Conservation (phyloP, 2,113 vertebrate species). For the Panurus biarmicus region DNA sequence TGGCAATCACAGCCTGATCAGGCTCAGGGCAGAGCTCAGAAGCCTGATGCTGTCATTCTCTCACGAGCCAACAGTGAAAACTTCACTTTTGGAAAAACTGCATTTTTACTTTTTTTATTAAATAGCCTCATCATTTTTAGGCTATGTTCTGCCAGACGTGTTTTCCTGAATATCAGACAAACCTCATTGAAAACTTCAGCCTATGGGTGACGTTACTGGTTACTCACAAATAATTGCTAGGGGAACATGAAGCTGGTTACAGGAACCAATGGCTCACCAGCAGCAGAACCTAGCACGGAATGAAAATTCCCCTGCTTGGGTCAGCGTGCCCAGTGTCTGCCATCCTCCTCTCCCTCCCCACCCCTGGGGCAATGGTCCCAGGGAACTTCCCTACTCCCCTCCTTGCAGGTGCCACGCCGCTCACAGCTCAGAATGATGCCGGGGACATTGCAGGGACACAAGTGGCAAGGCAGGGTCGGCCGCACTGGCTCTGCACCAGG, state of each 20-base stretch:
- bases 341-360: neutral
- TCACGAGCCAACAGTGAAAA: neutral
- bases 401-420: neutral
- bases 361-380: rapidly evolving
- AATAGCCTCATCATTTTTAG: neutral
- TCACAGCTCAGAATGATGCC: neutral
- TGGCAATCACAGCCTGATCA: neutral
- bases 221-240: neutral
- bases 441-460: neutral
- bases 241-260: neutral
- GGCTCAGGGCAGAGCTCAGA: neutral
- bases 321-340: rapidly evolving
- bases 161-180: slow-evolving; percentile 12
- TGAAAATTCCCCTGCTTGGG: neutral
- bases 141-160: neutral
- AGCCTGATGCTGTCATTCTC: neutral
- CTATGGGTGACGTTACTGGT: neutral
- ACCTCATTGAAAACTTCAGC: neutral
- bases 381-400: neutral
- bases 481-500: neutral
- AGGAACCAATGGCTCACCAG: neutral
- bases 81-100: neutral
- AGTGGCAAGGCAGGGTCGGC: neutral
- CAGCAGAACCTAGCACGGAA: rapidly evolving
- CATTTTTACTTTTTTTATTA: neutral